A percentile compares a stretch with the other conserved stretches of the same genome.
Conservation (phyloP, 2,797 vertebrate genomes). For the Periparus ater region DNA sequence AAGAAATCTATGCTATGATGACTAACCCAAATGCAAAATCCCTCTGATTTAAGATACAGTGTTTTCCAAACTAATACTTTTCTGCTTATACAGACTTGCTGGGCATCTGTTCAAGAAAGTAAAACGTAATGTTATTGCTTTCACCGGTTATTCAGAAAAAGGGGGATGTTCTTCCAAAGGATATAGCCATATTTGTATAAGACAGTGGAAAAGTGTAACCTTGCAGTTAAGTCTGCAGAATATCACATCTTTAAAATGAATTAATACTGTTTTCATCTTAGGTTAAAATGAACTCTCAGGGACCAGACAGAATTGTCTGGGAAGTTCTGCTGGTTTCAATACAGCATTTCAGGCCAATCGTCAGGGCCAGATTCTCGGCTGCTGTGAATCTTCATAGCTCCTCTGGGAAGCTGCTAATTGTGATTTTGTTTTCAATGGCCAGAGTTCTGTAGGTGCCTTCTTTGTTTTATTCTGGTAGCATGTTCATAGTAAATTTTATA, state of each 20-base stretch:
- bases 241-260: slow-evolving; percentile 4
- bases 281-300: neutral
- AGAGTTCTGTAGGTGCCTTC: neutral
- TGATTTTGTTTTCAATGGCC: slow-evolving; percentile 23
- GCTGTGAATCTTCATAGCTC: slow-evolving; percentile 20
- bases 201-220: neutral
- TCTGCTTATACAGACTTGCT: neutral
- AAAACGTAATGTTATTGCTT: neutral
- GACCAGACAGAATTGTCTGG: neutral
- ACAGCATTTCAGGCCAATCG: neutral
- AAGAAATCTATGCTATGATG: neutral
- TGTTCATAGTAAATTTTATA: slow-evolving; percentile 5
- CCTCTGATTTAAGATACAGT: neutral
- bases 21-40: slow-evolving; percentile 7
- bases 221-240: neutral
- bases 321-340: neutral
- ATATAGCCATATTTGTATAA: neutral
- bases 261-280: neutral
- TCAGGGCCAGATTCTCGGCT: neutral
- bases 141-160: neutral
- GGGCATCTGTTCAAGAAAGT: slow-evolving; percentile 16
- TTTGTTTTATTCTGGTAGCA: slow-evolving; percentile 27
- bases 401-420: slow-evolving; percentile 1
- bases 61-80: neutral
- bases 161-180: neutral